Conservation (phyloP, 2,797 vertebrate genomes). For the Loris lydekkerianus region DNA sequence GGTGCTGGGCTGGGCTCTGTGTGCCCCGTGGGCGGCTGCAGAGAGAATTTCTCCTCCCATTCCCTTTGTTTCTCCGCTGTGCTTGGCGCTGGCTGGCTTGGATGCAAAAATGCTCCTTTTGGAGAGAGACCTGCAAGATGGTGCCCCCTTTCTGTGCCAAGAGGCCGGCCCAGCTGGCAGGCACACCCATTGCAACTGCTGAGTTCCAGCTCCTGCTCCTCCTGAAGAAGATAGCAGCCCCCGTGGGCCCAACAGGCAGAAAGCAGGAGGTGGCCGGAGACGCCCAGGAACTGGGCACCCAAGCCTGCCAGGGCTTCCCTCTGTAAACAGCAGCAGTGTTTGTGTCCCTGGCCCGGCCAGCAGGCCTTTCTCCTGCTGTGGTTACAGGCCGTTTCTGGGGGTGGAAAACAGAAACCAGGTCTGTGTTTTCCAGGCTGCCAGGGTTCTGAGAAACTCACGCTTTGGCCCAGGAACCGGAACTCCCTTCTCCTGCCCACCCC, state of each 20-base stretch:
- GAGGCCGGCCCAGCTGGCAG: slow-evolving; percentile 93
- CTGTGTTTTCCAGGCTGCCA: slow-evolving; percentile 67
- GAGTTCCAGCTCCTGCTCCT: slow-evolving; percentile 90
- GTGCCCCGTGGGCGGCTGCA: fast-evolving
- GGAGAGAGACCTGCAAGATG: slow-evolving; percentile 89
- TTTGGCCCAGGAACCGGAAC: background rate
- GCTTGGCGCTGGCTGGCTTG: slow-evolving; percentile 92
- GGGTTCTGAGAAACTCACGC: slow-evolving; percentile 58
- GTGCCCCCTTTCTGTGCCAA: slow-evolving; percentile 89
- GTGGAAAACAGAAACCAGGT: slow-evolving; percentile 81
- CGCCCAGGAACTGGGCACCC: slow-evolving; percentile 90
- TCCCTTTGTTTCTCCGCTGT: slow-evolving; percentile 89
- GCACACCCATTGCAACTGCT: slow-evolving; percentile 91
- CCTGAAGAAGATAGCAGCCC: slow-evolving; percentile 91
- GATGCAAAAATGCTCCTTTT: slow-evolving; percentile 90
- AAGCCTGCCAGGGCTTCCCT: slow-evolving; percentile 92
- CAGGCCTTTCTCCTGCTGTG: slow-evolving; percentile 64
- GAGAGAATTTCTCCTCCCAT: fast-evolving
- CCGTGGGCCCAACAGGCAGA: slow-evolving; percentile 88
- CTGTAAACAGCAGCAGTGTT: slow-evolving; percentile 92
- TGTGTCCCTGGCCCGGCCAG: slow-evolving; percentile 80
- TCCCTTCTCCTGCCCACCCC: background rate
- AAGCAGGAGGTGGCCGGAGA: slow-evolving; percentile 91
- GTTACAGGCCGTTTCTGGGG: slow-evolving; percentile 73
- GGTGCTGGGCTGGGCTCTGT: fast-evolving